Evolutionary conservation across 2,113 vertebrate species (phyloP), one percentile per base, ranked within the genome.

Genomic region (Daubentonia madagascariensis): DNA sequence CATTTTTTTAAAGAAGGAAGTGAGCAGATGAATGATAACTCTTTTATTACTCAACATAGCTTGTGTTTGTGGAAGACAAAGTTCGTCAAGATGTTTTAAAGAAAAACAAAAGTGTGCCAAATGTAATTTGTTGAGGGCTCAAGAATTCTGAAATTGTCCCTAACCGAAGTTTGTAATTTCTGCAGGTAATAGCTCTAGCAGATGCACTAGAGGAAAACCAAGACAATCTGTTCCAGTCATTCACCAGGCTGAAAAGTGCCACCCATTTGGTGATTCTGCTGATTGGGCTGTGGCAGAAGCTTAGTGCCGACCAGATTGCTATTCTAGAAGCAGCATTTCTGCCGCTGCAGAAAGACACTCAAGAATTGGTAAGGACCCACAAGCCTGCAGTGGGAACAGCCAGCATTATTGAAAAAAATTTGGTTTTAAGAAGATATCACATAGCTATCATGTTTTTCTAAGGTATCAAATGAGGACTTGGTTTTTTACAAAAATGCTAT

Each of bases 301-400:
- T 99, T 67, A 99, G 97, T 50, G 0, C 98, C 0, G 99, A 99
- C 84, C 99, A 99, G 98, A 98, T 98, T 0, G 96, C 96, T 97
- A 99, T 99, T 98, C 98, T 99, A 98, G 99, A 99, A 98, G 99
- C 99, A 35, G 99, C 99, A 0, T 99, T 99, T 97, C 98, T 99
- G 96, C 99, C 99, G 0, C 98, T 99, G 93, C 99, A 99, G 93
- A 99, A 99, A 95, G 99, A 99, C 97, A 99, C 99, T 0, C 99
- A 99, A 3, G 99, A 99, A 76, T 97, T 99, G 99, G 99, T 99
- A 98, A 99, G 98, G 94, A 68, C 79, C 78, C 73, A 0, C 61
- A n/a, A 67, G 8, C 81, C 40, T 80, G 67, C 28, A 5, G 37
- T 84, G 0, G 13, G 88, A 96, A 84, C 30, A 45, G 81, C 3